Conservation (phyloP, 2,888 invertebrate genomes). For the Glyphotaelius pellucidus region DNA sequence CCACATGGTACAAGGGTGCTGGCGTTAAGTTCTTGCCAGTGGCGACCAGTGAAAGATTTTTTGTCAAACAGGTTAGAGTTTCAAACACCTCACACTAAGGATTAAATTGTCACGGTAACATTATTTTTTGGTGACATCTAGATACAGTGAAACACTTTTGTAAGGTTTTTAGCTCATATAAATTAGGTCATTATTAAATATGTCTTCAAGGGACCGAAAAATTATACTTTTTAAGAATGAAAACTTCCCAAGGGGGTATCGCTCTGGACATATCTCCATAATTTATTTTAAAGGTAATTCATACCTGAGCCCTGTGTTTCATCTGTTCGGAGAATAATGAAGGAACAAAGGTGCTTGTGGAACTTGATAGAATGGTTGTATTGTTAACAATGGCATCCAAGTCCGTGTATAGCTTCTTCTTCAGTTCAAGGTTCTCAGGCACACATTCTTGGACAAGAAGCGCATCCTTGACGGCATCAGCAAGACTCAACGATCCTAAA, state of each 20-base stretch:
- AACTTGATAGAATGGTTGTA: constrained; percentile 91
- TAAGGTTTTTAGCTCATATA: too few species aligned
- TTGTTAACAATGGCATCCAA: constrained; percentile 88
- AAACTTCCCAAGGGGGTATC: too few species aligned
- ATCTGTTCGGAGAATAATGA: constrained; percentile 90
- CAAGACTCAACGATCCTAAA: constrained; percentile 82
- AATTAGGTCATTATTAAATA: too few species aligned
- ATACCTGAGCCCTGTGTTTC: constrained; percentile 81
- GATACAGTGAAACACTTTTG: not conserved
- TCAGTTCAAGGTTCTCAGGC: constrained; percentile 91
- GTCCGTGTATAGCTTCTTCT: constrained; percentile 86
- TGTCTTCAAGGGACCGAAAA: too few species aligned
- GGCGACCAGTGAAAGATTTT: too few species aligned
- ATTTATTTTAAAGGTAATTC: not conserved
- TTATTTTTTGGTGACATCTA: not conserved
- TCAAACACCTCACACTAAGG: not conserved
- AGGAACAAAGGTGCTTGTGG: constrained; percentile 94
- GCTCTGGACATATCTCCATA: too few species aligned
- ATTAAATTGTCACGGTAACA: not conserved
- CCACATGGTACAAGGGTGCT: too few species aligned
- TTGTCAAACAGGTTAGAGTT: not conserved
- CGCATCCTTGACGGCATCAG: constrained; percentile 85
- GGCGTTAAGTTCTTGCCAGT: too few species aligned
- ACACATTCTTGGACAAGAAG: constrained; percentile 95
- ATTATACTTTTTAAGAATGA: too few species aligned